Percentiles rank a stretch among this genome's conserved stretches.
phyloP scores from a whole-genome alignment of 2,888 invertebrate genomes.

The Mesoligia furuncula region DNA sequence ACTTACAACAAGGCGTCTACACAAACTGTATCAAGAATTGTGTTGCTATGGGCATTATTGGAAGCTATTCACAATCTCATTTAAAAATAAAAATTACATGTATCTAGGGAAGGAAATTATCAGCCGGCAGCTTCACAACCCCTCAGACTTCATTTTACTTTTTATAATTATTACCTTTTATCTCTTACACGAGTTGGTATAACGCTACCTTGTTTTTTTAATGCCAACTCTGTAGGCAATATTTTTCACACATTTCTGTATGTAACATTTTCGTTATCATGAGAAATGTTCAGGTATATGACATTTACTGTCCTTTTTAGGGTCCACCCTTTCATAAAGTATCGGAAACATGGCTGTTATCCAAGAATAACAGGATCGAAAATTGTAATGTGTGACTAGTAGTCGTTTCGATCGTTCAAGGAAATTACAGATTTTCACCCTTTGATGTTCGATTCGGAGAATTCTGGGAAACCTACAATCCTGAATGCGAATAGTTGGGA shows the following conservation, averaged over 20 bases:
- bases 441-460: conserved; percentile 28
- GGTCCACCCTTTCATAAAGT: conserved; percentile 48
- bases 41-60: neutral
- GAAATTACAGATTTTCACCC: conserved; percentile 12
- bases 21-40: neutral
- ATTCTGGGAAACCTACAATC: neutral
- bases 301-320: conserved; percentile 21
- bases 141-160: neutral
- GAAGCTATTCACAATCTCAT: neutral
- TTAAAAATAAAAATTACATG: neutral
- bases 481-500: neutral
- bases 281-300: conserved; percentile 25
- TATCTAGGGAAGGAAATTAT: neutral
- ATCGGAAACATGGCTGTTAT: conserved; percentile 31
- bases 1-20: neutral
- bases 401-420: conserved; percentile 19
- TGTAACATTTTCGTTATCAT: conserved; percentile 33
- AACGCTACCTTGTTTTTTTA: neutral
- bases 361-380: conserved; percentile 22
- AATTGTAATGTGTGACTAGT: conserved; percentile 5
- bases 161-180: conserved; percentile 19
- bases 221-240: neutral
- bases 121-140: neutral
- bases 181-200: conserved; percentile 21
- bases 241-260: conserved; percentile 8